These are phyloP conservation scores for Orius insidiosus DNA, from an alignment of 1,140 invertebrate genomes.

Conservation along the genomic window DNA sequence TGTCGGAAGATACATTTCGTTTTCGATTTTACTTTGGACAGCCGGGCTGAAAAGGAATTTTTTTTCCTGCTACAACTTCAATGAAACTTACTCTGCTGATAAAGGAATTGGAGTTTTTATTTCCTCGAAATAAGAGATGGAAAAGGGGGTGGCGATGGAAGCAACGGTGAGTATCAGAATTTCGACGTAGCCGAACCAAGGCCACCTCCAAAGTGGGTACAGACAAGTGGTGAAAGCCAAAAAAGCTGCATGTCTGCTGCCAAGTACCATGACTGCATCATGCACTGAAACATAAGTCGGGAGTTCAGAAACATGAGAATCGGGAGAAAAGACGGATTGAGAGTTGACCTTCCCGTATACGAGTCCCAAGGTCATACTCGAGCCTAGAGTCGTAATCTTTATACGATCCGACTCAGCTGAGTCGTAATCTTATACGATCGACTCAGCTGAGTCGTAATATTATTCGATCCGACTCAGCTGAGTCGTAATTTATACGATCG, in stretches of 20 bases:
- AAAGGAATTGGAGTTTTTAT: constrained; percentile 17
- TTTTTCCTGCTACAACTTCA: not conserved
- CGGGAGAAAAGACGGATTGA: too few relatives aligned
- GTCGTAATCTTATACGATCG: too few relatives aligned
- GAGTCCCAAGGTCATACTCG: too few relatives aligned
- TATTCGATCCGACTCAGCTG: too few relatives aligned
- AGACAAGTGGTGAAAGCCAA: constrained; percentile 30
- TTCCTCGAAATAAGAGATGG: constrained; percentile 11
- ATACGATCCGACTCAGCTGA: too few relatives aligned
- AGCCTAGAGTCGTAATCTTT: too few relatives aligned
- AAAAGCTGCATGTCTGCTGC: constrained; percentile 35
- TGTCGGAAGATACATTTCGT: constrained; percentile 16
- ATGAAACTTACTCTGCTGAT: constrained; percentile 15
- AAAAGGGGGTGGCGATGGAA: constrained; percentile 13
- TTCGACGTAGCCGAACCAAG: constrained; percentile 16
- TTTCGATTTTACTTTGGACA: constrained; percentile 11
- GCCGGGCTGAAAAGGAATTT: constrained; percentile 12
- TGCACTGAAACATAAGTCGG: constrained; percentile 27
- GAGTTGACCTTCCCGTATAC: too few relatives aligned
- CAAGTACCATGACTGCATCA: constrained; percentile 36
- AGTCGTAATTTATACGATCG: too few relatives aligned
- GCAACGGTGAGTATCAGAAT: constrained; percentile 7
- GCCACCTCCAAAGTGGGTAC: constrained; percentile 28
- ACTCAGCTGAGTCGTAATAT: too few relatives aligned
- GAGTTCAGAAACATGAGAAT: too few relatives aligned